A percentile compares a stretch with the other conserved stretches of the same genome.
These are phyloP conservation scores for Catonia carolina DNA, from an alignment of 2,888 invertebrate species.

Conservation along the genomic window DNA sequence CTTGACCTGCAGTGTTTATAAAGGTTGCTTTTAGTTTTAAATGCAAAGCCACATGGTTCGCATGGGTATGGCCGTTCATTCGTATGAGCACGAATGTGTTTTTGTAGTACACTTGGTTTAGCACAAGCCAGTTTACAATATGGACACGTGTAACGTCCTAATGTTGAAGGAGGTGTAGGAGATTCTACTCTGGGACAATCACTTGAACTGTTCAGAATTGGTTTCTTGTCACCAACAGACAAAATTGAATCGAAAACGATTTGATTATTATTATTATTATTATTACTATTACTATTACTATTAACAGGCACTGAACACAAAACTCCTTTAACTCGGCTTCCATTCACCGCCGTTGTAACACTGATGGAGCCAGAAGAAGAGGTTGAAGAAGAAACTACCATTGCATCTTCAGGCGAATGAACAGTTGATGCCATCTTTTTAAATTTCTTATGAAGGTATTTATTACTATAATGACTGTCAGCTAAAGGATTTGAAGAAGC, in stretches of 20 bases:
- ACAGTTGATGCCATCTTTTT: constrained; percentile 62
- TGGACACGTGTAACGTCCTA: constrained; percentile 73
- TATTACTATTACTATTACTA: neutral
- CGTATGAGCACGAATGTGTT: constrained; percentile 90
- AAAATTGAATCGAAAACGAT: too few relatives aligned
- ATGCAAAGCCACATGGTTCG: constrained; percentile 80
- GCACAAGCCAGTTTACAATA: constrained; percentile 85
- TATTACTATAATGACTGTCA: constrained; percentile 41
- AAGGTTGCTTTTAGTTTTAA: constrained; percentile 89
- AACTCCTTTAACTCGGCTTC: constrained; percentile 13
- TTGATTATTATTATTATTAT: neutral
- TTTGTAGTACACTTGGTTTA: constrained; percentile 87
- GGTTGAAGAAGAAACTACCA: constrained; percentile 12
- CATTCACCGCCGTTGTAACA: constrained; percentile 7
- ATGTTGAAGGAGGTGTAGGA: constrained; percentile 29
- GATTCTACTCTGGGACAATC: neutral
- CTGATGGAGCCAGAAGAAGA: too few relatives aligned
- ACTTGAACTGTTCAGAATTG: neutral
- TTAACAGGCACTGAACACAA: constrained; percentile 7
- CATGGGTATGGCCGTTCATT: constrained; percentile 90
- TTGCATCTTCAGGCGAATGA: constrained; percentile 19
- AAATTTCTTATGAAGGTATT: constrained; percentile 88
- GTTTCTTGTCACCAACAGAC: neutral
- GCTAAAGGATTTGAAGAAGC: too few relatives aligned
- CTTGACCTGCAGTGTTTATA: constrained; percentile 69